These are phyloP conservation scores for Terrapene triunguis DNA, from an alignment of 2,113 vertebrate genomes.

Conservation along the genomic window DNA sequence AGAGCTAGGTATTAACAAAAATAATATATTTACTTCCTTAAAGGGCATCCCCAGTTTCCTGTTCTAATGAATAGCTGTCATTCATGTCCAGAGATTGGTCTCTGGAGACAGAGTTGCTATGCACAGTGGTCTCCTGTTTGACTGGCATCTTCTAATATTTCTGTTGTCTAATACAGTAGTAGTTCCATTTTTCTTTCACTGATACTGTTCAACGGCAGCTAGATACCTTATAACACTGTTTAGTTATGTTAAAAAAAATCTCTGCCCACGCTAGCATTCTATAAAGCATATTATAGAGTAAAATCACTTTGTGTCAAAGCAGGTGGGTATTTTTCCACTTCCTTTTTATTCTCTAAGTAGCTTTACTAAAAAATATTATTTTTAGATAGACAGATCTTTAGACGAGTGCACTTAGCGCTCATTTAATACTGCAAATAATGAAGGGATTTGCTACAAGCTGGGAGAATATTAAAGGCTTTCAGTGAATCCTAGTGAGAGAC, in stretches of 20 bases:
- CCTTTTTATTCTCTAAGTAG: slow-evolving; percentile 39
- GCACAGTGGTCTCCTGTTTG: slow-evolving; percentile 2
- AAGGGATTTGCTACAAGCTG: slow-evolving; percentile 20
- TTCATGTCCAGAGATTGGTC: not conserved
- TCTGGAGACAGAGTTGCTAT: not conserved
- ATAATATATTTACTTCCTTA: slow-evolving; percentile 48
- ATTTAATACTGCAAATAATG: slow-evolving; percentile 48
- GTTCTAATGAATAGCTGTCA: slow-evolving; percentile 46
- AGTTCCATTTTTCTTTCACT: slow-evolving; percentile 2
- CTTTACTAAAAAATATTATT: slow-evolving; percentile 59
- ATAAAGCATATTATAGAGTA: slow-evolving; percentile 12
- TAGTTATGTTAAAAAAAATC: not conserved
- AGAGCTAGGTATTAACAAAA: slow-evolving; percentile 23
- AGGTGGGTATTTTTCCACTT: not conserved
- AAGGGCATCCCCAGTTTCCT: slow-evolving; percentile 40
- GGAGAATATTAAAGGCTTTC: slow-evolving; percentile 52
- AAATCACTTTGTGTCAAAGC: slow-evolving; percentile 41
- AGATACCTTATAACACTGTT: not conserved
- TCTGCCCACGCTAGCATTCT: not conserved
- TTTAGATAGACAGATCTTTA: slow-evolving; percentile 63
- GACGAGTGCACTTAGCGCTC: slow-evolving; percentile 38
- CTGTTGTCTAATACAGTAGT: slow-evolving; percentile 8
- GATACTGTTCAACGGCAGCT: not conserved
- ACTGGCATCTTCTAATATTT: slow-evolving; percentile 36
- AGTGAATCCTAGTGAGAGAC: slow-evolving; percentile 1